Evolutionary conservation across 2,797 vertebrate genomes (phyloP).

Genomic region (Huso huso): DNA sequence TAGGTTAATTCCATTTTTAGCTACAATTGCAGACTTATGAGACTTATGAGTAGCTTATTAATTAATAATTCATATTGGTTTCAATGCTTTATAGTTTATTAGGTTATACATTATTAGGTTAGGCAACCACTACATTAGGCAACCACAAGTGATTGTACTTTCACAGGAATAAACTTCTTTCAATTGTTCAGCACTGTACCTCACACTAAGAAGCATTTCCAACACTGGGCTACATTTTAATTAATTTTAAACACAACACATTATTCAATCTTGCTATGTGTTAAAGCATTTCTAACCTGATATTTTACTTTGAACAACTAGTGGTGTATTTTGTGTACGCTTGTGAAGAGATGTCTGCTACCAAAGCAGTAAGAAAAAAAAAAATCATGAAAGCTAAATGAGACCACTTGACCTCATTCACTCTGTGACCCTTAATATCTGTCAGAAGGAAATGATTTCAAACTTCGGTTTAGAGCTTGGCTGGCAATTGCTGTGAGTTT

Average conservation of each 20-base stretch:
- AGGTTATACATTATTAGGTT: slow-evolving; percentile 59
- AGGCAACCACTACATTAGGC: slow-evolving; percentile 69
- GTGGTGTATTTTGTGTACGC: slow-evolving; percentile 26
- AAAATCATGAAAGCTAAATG: slow-evolving; percentile 35
- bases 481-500: slow-evolving; percentile 30
- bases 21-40: slow-evolving; percentile 52
- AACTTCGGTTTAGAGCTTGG: slow-evolving; percentile 24
- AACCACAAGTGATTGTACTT: slow-evolving; percentile 68
- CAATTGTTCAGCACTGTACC: slow-evolving; percentile 57
- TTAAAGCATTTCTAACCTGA: background rate
- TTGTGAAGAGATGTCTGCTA: slow-evolving; percentile 37
- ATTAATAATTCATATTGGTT: slow-evolving; percentile 82
- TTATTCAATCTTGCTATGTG: slow-evolving; percentile 37
- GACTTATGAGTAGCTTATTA: slow-evolving; percentile 63
- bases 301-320: slow-evolving; percentile 30
- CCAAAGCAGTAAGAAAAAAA: slow-evolving; percentile 36
- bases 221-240: slow-evolving; percentile 50
- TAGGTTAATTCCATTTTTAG: slow-evolving; percentile 78
- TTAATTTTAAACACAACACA: slow-evolving; percentile 57
- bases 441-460: slow-evolving; percentile 37
- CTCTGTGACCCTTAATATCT: slow-evolving; percentile 17
- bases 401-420: slow-evolving; percentile 38
- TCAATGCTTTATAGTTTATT: slow-evolving; percentile 75
- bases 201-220: slow-evolving; percentile 60
- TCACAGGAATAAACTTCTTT: slow-evolving; percentile 68